These are phyloP conservation scores for Pinctada fucata DNA, from an alignment of 2,888 invertebrate species.

Conservation along the genomic window DNA sequence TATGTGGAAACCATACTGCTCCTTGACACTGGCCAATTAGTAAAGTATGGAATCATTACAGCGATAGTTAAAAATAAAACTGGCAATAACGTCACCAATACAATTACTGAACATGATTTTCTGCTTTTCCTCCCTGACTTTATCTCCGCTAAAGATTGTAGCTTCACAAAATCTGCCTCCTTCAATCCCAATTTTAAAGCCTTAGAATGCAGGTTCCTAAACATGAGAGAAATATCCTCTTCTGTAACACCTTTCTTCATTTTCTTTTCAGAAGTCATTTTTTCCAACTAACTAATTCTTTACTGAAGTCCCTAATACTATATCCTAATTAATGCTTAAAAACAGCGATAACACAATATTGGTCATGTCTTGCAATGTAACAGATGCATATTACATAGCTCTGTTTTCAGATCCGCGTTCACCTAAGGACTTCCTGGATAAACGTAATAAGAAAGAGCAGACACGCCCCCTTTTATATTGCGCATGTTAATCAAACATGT, in stretches of 20 bases:
- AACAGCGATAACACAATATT: too few relatives aligned
- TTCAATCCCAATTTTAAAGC: constrained; percentile 58
- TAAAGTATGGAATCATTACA: constrained; percentile 38
- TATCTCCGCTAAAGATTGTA: constrained; percentile 54
- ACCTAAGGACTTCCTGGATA: too few relatives aligned
- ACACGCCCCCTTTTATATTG: too few relatives aligned
- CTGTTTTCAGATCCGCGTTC: too few relatives aligned
- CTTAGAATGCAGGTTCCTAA: constrained; percentile 56
- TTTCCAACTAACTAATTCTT: background rate
- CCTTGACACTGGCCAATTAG: constrained; percentile 61
- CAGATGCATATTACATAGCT: too few relatives aligned
- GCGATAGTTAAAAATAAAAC: constrained; percentile 29
- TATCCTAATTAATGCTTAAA: too few relatives aligned
- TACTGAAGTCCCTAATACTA: too few relatives aligned
- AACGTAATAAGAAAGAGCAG: too few relatives aligned
- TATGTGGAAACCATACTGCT: constrained; percentile 48
- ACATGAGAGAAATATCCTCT: constrained; percentile 18
- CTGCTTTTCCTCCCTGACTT: constrained; percentile 8
- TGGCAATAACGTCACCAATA: constrained; percentile 19
- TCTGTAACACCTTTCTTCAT: background rate
- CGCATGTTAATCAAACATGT: too few relatives aligned
- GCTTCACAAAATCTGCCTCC: constrained; percentile 50
- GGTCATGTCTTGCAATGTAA: too few relatives aligned
- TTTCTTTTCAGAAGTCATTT: background rate
- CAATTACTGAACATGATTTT: constrained; percentile 30